phyloP scores from a whole-genome alignment of 2,797 vertebrate genomes.

The Eospalax fontanierii region DNA sequence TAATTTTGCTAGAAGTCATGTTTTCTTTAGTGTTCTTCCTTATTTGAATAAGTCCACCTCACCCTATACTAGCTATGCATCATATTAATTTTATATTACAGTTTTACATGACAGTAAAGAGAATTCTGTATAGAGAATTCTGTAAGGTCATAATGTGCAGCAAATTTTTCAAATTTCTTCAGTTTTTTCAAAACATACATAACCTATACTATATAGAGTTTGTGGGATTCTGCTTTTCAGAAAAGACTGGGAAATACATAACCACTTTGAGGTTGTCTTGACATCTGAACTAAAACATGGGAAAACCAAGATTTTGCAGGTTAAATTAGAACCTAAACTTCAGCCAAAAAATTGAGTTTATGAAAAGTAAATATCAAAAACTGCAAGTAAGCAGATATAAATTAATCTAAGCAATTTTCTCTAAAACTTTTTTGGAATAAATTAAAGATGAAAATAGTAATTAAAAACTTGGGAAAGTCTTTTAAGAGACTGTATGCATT shows the following conservation, averaged over 20 bases:
- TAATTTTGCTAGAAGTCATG: slow-evolving; percentile 41
- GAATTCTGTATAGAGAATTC: slow-evolving; percentile 26
- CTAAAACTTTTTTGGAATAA: slow-evolving; percentile 79
- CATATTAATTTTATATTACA: slow-evolving; percentile 12
- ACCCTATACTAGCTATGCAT: neutral
- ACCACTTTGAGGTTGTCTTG: slow-evolving; percentile 70
- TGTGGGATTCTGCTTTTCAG: slow-evolving; percentile 15
- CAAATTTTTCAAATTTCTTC: slow-evolving; percentile 11
- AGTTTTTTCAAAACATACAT: slow-evolving; percentile 47
- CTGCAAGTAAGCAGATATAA: slow-evolving; percentile 69
- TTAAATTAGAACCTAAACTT: slow-evolving; percentile 59
- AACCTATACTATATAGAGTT: neutral
- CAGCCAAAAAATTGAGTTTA: slow-evolving; percentile 47
- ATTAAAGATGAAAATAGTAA: neutral
- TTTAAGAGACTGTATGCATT: neutral
- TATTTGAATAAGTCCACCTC: slow-evolving; percentile 52
- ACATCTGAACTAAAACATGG: slow-evolving; percentile 56
- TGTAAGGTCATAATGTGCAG: neutral
- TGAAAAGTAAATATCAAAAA: slow-evolving; percentile 69
- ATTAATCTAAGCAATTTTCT: slow-evolving; percentile 68
- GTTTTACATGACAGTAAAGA: slow-evolving; percentile 12
- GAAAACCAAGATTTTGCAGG: slow-evolving; percentile 9
- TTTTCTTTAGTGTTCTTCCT: slow-evolving; percentile 59
- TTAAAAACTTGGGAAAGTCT: neutral
- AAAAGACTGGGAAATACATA: slow-evolving; percentile 61